Conservation (phyloP, 2,113 vertebrate species). For the Numida meleagris region DNA sequence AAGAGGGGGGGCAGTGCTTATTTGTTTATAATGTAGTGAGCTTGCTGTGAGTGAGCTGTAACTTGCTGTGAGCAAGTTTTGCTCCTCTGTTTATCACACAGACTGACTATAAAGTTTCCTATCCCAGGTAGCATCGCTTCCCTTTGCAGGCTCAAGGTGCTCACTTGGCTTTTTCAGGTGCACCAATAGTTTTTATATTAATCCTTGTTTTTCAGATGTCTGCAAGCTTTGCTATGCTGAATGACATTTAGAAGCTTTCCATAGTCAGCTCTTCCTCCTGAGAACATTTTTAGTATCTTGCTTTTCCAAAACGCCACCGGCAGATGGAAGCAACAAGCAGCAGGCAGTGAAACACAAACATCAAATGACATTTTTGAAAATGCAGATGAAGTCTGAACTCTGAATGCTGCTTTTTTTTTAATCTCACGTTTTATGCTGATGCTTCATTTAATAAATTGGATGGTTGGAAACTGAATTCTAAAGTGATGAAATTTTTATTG, state of each 20-base stretch:
- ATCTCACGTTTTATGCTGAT: constrained; percentile 22
- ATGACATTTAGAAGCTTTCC: background rate
- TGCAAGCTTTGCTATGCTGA: background rate
- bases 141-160: background rate
- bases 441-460: constrained; percentile 27
- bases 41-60: background rate
- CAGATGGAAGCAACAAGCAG: constrained; percentile 80
- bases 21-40: constrained; percentile 30
- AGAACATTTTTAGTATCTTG: background rate
- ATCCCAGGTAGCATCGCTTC: background rate
- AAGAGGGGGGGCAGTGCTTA: background rate
- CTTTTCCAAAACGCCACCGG: constrained; percentile 61
- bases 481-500: background rate
- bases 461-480: constrained; percentile 33
- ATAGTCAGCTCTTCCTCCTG: background rate
- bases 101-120: constrained; percentile 21
- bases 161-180: background rate
- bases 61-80: constrained; percentile 28
- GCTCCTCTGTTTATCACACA: background rate
- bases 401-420: background rate
- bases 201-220: background rate
- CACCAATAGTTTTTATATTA: constrained; percentile 25
- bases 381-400: background rate
- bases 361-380: background rate
- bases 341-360: background rate